Percentiles rank a stretch among this genome's conserved stretches.
These are phyloP conservation scores for Hydrolagus colliei DNA, from an alignment of 2,797 vertebrate genomes.

Conservation along the genomic window DNA sequence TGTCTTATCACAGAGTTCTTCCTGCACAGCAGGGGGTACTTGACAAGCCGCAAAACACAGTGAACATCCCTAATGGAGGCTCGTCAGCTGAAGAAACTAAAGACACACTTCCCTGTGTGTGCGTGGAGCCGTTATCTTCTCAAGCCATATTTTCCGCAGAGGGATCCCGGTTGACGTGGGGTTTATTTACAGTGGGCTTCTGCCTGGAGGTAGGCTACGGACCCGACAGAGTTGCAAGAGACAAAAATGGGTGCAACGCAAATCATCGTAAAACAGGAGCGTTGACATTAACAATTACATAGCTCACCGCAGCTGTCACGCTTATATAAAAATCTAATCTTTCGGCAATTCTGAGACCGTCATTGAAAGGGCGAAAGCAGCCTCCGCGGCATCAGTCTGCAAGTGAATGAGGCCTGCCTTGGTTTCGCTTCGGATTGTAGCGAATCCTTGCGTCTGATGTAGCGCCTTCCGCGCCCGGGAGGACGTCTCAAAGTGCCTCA, in stretches of 20 bases:
- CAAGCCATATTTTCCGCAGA: background rate
- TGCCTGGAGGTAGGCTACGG: constrained; percentile 9
- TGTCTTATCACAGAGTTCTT: no score
- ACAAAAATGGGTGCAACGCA: background rate
- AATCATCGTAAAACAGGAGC: background rate
- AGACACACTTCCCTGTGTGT: background rate
- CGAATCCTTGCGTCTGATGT: no score
- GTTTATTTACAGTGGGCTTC: background rate
- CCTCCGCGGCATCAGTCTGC: background rate
- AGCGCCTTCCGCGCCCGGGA: no score
- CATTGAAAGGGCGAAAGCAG: no score
- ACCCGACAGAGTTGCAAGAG: background rate
- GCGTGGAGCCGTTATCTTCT: background rate
- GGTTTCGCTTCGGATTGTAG: no score
- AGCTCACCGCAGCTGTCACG: constrained; percentile 13
- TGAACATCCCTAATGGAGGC: background rate
- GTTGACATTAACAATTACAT: constrained; percentile 3
- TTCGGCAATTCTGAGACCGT: background rate
- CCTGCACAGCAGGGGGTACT: background rate
- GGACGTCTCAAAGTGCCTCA: no score
- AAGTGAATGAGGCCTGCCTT: background rate
- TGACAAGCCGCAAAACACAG: background rate
- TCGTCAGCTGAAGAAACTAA: background rate
- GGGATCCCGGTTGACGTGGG: background rate
- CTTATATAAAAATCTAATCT: constrained; percentile 3